Evolutionary conservation across 2,888 invertebrate genomes (phyloP).

Genomic region (Enchytraeus crypticus): DNA sequence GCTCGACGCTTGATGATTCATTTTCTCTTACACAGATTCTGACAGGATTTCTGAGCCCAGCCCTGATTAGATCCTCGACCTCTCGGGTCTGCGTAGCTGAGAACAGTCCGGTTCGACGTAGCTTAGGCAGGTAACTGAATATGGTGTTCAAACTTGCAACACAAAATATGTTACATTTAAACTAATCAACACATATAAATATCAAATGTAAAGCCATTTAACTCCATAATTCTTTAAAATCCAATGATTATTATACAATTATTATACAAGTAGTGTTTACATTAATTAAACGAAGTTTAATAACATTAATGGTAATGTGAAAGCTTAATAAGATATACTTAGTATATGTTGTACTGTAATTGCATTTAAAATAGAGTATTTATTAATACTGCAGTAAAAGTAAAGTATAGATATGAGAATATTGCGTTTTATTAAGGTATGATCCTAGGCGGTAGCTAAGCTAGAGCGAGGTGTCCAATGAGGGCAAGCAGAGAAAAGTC

Average conservation of each 20-base stretch:
- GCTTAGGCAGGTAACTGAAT: slow-evolving; percentile 78
- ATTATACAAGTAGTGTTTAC: background rate
- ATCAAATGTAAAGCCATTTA: background rate
- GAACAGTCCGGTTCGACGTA: slow-evolving; percentile 91
- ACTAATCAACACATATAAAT: background rate
- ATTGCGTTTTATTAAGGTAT: too few species aligned
- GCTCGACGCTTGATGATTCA: slow-evolving; percentile 26
- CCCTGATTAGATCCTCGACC: slow-evolving; percentile 77
- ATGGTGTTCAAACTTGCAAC: slow-evolving; percentile 67
- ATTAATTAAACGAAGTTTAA: background rate
- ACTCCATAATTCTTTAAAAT: background rate
- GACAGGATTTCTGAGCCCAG: slow-evolving; percentile 86
- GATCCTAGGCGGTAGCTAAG: too few species aligned
- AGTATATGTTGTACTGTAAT: too few species aligned
- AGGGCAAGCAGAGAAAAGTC: too few species aligned
- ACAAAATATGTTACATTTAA: background rate
- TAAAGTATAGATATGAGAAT: too few species aligned
- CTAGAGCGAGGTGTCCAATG: too few species aligned
- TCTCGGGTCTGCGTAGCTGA: slow-evolving; percentile 97
- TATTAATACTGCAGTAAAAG: too few species aligned
- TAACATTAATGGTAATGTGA: too few species aligned
- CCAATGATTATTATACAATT: background rate
- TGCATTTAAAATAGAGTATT: too few species aligned
- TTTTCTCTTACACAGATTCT: slow-evolving; percentile 78
- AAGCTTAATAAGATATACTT: too few species aligned